A percentile compares a stretch with the other conserved stretches of the same genome.
Conservation (phyloP, 2,113 vertebrate species). For the Patagioenas fasciata region DNA sequence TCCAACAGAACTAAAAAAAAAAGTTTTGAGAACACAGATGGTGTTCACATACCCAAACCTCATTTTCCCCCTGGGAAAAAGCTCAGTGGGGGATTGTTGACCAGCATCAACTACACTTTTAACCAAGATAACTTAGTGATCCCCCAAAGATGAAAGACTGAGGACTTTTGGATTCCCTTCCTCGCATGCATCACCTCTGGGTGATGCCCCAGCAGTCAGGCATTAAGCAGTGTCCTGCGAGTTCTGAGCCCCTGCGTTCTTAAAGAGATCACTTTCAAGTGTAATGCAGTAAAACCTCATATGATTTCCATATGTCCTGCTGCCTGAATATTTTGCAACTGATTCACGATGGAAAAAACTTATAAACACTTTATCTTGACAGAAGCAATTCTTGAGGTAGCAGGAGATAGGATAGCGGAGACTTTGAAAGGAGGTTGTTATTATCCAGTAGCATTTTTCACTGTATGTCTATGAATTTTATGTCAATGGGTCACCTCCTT, state of each 20-base stretch:
- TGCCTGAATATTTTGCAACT: conserved; percentile 35
- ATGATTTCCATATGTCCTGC: conserved; percentile 50
- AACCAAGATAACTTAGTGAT: neutral
- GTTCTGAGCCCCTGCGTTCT: accelerated
- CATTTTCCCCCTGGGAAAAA: neutral
- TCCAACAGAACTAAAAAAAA: neutral
- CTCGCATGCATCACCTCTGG: neutral
- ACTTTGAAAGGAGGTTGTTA: neutral
- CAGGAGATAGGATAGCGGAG: neutral
- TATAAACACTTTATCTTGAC: conserved; percentile 51
- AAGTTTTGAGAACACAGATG: neutral
- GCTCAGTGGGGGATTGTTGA: neutral
- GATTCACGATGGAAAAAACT: neutral
- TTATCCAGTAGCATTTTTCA: conserved; percentile 26
- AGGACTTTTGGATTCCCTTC: neutral
- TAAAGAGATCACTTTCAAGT: conserved; percentile 7
- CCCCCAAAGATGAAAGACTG: neutral
- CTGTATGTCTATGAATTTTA: neutral
- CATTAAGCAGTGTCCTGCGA: neutral
- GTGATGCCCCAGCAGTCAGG: conserved; percentile 8
- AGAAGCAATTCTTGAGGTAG: conserved; percentile 9
- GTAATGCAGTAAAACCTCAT: conserved; percentile 3
- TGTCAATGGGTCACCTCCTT: conserved; percentile 21
- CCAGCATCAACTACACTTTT: neutral
- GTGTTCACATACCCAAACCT: neutral